Evolutionary conservation across 2,888 invertebrate genomes (phyloP), one percentile per base, ranked within the genome.

Genomic region (Phorcus lineatus): DNA sequence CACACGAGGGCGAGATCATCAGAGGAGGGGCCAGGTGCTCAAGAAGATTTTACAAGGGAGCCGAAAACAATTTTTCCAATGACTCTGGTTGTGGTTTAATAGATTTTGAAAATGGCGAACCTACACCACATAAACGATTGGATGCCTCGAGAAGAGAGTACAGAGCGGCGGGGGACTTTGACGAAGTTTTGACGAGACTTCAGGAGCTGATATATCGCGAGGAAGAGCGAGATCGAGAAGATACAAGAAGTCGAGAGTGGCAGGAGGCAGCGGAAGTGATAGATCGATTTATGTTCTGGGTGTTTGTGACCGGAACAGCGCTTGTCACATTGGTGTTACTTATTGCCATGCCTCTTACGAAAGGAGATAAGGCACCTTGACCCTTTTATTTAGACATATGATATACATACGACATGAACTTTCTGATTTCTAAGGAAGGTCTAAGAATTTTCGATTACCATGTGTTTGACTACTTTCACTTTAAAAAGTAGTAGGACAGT

Each of bases 281-380:
- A 28, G 94, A 94, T 86, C 89, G 94, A 62, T 92, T 94, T 66
- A 92, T 94, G 55, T 94, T 94, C 88, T 94, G 94, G 94, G 86
- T 94, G 40, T 94, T 94, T 88, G 91, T 94, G 19, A 78, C 93
- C 2, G 92, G 94, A 40, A 94, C 94, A 0, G 86, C 92, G 2
- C 83, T 92, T 70, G 93, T 94, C 19, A 93, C 94, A 1, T 85
- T 93, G 19, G 88, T 93, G 40, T 92, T 94, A 74, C 89, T 94
- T 52, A 89, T 94, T 76, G 90, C 94, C 70, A 91, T 94, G 76
- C 94, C 94, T 7, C 70, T 89, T 17, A 80, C 83, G 13, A 86
- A 86, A 57, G 55, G 62, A 55, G 76, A 75, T n/a, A 79, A 80
- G 52, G 55, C 54, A 13, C 47, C 57, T 19, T 81, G 74, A 79